A percentile compares a stretch with the other conserved stretches of the same genome.
These are phyloP conservation scores for Aphelocoma coerulescens DNA, from an alignment of 2,113 vertebrate genomes.

Conservation along the genomic window DNA sequence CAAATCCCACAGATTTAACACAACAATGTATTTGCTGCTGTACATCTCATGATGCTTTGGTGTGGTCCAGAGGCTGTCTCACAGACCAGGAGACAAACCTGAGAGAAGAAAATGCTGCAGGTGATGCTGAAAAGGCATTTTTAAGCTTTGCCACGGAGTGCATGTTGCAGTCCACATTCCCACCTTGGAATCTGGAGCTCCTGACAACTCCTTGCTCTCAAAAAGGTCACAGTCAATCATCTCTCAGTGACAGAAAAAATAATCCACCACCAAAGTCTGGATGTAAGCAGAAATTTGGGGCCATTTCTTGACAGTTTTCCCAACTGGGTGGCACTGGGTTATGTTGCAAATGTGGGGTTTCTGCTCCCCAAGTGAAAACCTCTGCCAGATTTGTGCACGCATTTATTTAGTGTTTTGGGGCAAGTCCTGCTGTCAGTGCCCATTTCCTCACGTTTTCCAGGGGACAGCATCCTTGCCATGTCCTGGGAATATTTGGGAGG, in stretches of 20 bases:
- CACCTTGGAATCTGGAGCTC: not conserved
- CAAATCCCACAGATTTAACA: not conserved
- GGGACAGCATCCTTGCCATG: not conserved
- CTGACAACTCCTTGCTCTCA: not conserved
- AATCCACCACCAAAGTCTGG: not conserved
- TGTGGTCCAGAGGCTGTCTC: not conserved
- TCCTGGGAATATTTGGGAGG: not conserved
- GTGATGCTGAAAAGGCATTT: not conserved
- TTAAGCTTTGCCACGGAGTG: not conserved
- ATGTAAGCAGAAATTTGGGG: not conserved
- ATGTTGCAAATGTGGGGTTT: not conserved
- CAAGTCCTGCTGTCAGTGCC: not conserved
- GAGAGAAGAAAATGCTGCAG: not conserved
- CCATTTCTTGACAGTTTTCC: not conserved
- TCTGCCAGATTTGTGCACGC: not conserved
- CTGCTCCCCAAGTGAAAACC: not conserved
- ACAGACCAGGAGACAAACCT: not conserved
- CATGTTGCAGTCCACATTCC: not conserved
- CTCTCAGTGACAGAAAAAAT: not conserved
- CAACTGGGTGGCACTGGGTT: not conserved
- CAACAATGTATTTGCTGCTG: not conserved
- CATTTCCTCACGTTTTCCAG: not conserved
- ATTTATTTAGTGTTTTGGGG: not conserved
- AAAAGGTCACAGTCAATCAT: not conserved
- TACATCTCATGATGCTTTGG: accelerated